A percentile compares a stretch with the other conserved stretches of the same genome.
phyloP scores from a whole-genome alignment of 2,888 invertebrate genomes.

The Tigriopus californicus region DNA sequence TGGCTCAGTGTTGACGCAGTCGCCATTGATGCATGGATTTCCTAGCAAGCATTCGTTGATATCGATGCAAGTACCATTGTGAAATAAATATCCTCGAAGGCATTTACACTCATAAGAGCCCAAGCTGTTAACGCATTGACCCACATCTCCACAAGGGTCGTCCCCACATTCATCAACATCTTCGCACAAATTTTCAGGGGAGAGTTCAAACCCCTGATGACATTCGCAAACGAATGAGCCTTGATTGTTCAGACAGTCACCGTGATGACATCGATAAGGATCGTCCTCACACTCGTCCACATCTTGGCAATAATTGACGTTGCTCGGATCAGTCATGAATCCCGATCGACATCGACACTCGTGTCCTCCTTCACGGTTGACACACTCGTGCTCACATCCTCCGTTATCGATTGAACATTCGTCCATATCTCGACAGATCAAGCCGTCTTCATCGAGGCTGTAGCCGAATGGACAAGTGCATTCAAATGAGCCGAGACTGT shows the following conservation, averaged over 20 bases:
- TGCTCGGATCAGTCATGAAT: slow-evolving; percentile 18
- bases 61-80: slow-evolving; percentile 21
- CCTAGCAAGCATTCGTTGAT: slow-evolving; percentile 22
- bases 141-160: slow-evolving; percentile 34
- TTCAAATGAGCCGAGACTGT: slow-evolving; percentile 18
- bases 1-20: slow-evolving; percentile 27
- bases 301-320: slow-evolving; percentile 25
- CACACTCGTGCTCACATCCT: slow-evolving; percentile 19
- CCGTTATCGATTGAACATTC: slow-evolving; percentile 19
- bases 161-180: not conserved
- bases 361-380: slow-evolving; percentile 20
- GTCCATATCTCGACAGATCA: slow-evolving; percentile 19
- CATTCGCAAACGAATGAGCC: slow-evolving; percentile 33
- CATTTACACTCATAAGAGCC: slow-evolving; percentile 41
- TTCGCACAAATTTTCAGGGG: not conserved
- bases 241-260: slow-evolving; percentile 34
- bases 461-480: slow-evolving; percentile 29
- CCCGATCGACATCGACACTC: slow-evolving; percentile 20
- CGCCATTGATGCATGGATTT: not conserved
- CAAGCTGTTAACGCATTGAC: slow-evolving; percentile 35
- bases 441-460: slow-evolving; percentile 16
- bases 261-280: slow-evolving; percentile 24
- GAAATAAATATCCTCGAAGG: slow-evolving; percentile 30
- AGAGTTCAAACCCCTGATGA: not conserved
- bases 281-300: slow-evolving; percentile 26